phyloP scores from a whole-genome alignment of 2,888 invertebrate species.

The Eupithecia subfuscata region DNA sequence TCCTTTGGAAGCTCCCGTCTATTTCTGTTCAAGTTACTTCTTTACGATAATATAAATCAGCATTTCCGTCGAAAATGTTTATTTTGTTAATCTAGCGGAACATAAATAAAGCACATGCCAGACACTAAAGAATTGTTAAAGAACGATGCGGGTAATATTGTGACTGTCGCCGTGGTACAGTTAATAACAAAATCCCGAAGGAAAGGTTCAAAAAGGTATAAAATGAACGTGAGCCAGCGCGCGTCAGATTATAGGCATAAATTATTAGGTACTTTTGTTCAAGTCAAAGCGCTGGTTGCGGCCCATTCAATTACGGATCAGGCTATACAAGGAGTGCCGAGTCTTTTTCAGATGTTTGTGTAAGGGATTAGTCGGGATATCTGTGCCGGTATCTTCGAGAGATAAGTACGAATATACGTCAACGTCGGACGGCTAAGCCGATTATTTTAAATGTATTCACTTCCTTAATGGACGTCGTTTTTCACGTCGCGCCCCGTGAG shows the following conservation, averaged over 20 bases:
- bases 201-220: slow-evolving; percentile 74
- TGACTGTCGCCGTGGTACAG: slow-evolving; percentile 73
- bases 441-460: slow-evolving; percentile 85
- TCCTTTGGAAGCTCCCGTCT: slow-evolving; percentile 53
- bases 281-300: slow-evolving; percentile 73
- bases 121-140: slow-evolving; percentile 67
- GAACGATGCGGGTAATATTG: slow-evolving; percentile 72
- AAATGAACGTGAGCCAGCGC: slow-evolving; percentile 64
- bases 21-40: slow-evolving; percentile 60
- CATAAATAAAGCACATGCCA: slow-evolving; percentile 67
- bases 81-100: slow-evolving; percentile 60
- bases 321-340: slow-evolving; percentile 79
- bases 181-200: slow-evolving; percentile 77
- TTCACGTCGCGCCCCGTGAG: slow-evolving; percentile 74
- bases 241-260: slow-evolving; percentile 83
- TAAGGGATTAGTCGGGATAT: slow-evolving; percentile 82
- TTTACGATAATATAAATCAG: slow-evolving; percentile 52
- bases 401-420: slow-evolving; percentile 84
- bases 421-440: slow-evolving; percentile 84
- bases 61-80: slow-evolving; percentile 45
- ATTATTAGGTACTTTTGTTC: slow-evolving; percentile 83
- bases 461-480: slow-evolving; percentile 84
- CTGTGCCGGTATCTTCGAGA: slow-evolving; percentile 83
- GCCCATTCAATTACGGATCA: slow-evolving; percentile 80
- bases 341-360: slow-evolving; percentile 83